Base-by-base conservation (phyloP, 1,140 invertebrate genomes). In the Hyles euphorbiae region DNA sequence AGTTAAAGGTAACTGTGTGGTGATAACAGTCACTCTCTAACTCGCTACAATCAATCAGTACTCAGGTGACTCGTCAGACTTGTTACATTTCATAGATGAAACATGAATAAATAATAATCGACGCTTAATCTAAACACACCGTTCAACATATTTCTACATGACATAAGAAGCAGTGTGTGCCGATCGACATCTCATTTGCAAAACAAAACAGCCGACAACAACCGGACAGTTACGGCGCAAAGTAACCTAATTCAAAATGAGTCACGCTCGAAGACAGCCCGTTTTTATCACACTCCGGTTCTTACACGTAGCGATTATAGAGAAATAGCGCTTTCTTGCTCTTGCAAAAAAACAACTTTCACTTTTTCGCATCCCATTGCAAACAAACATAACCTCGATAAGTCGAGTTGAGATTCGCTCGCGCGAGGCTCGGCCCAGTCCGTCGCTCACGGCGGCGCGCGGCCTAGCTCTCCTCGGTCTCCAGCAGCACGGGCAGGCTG, bases 401-500 rank as follows among this genome's bases (percentile, higher is more conserved):
- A 55, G 65, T 55, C 57, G 67, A 68, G 65, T 34, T 67, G 70
- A 72, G 67, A 69, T 68, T 61, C 55, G 52, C 53, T 50, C 47
- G 54, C 53, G 59, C 64, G 64, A 56, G 40, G 63, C 61, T 58
- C 53, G 55, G 45, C 58, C 65, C 32, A 73, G 60, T 60, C 67
- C 65, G 60, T 62, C 46, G 46, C 55, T 62, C 53, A 64, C 46
- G 56, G 44, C 63, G 59, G 43, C 54, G 5, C 11, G 49, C 43
- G 43, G n/a, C 52, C 75, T 87, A 91, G 47, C 84, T 83, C 70
- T 91, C 90, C 65, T 93, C 92, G 50, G 92, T 91, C 65, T 93
- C 93, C 48, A 92, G 81, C 45, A 93, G 89, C 44, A 92, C 92
- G 3, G 92, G 93, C 56, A 93, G 74, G 44, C 91, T 91, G 49